These are phyloP conservation scores for Xiphorhynchus elegans DNA, from an alignment of 2,113 vertebrate species.

Conservation along the genomic window DNA sequence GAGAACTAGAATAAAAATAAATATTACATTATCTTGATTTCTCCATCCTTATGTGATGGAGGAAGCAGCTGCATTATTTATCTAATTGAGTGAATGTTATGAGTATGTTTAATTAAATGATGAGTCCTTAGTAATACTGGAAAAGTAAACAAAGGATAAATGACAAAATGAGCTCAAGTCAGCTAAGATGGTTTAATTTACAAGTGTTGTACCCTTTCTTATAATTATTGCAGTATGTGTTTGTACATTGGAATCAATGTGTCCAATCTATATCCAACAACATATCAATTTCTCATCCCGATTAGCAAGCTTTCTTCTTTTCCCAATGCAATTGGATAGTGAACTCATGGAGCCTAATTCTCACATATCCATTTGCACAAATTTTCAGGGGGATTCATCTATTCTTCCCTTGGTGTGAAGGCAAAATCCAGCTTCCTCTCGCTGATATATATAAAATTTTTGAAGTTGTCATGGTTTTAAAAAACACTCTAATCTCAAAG, in stretches of 20 bases:
- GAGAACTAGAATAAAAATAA: conserved; percentile 46
- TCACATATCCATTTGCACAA: not conserved
- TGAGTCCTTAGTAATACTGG: not conserved
- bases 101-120: conserved; percentile 41
- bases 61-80: conserved; percentile 50
- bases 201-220: rapidly evolving
- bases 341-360: not conserved
- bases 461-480: not conserved
- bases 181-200: conserved; percentile 13
- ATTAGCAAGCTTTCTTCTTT: conserved; percentile 22
- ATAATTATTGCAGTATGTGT: not conserved
- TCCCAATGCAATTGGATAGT: not conserved
- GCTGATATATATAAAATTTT: not conserved
- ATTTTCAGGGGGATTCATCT: not conserved
- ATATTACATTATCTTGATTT: conserved; percentile 46
- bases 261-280: conserved; percentile 20
- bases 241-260: conserved; percentile 31
- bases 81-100: conserved; percentile 30
- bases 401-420: not conserved
- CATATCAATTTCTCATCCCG: not conserved
- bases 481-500: not conserved
- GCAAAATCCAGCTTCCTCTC: not conserved
- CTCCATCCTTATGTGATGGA: not conserved
- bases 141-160: conserved; percentile 47
- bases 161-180: conserved; percentile 16